Base-by-base conservation (phyloP, 2,113 vertebrate species). In the Laterallus jamaicensis region DNA sequence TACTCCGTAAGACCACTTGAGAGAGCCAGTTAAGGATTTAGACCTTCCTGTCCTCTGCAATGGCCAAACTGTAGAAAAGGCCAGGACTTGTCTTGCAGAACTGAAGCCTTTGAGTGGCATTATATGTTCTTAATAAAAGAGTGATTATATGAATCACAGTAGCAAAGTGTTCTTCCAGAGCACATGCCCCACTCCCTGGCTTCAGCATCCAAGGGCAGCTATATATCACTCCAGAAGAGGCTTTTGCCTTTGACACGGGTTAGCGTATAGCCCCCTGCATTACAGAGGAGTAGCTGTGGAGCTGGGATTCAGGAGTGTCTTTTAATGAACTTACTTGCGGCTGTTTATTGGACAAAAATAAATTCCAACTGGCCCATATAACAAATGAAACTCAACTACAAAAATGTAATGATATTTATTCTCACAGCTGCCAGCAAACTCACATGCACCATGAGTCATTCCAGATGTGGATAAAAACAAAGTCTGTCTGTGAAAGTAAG, bases 391-490 rank as follows among this genome's bases (percentile, higher is more conserved):
- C 96, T 97, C 92, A 96, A 76, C 96, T 96, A 74, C 97, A 98
- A 96, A 98, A 98, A 98, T 97, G 95, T 95, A 97, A 95, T 91
- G 97, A 97, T 98, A 98, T 98, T 98, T 98, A 97, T 98, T 97
- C 97, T 9, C 92, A 93, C 88, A 76, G 96, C 97, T 98, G 98
- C 98, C 98, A 98, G 97, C 82, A 97, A 97, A 96, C 97, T 98
- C 98, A 98, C 98, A 98, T 98, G 98, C 97, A 97, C 98, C 37
- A 92, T 98, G 98, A 98, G 97, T 98, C 98, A 98, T 96, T 98
- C 98, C 98, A 98, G 98, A 98, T 98, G 98, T 98, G 98, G 96
- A 97, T 97, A 98, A 98, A 98, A 98, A 98, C 98, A 97, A 97
- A 97, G 96, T 90, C 97, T 96, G 95, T 95, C 98, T 98, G 98